Base-by-base conservation (phyloP, 37 sponge, comb jelly and placozoan genomes). In the Cliona cf. orientalis region DNA sequence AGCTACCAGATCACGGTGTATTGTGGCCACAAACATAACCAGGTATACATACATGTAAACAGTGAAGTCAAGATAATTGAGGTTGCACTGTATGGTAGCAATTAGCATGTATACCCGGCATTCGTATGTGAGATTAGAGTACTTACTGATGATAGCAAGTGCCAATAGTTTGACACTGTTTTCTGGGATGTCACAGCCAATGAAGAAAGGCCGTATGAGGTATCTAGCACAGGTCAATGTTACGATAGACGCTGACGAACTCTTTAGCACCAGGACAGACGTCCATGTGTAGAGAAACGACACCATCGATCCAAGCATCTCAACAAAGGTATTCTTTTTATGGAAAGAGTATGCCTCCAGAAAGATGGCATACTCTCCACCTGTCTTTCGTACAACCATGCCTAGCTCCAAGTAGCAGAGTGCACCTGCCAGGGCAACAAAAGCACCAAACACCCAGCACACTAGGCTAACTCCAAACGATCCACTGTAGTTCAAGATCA, bases 361-460 rank as follows among this genome's bases (percentile, higher is more conserved):
- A 23, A 94, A 40, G 68, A 80, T 87, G 0, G 68, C 66, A 46
- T 79, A 83, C 25, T 90, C 94, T 36, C 69, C 91, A 1, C 94
- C 94, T 56, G 83, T 49, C 71, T 83, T 83, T 63, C 43, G 72
- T 17, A 90, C 33, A 2, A 94, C 37, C 11, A 59, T 45, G 6
- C 86, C 88, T 25, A 96, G 71, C 39, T 96, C 96, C 70, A 66
- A 42, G 77, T 87, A 92, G 60, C 87, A 87, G 36, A 96, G 70
- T 0, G 76, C 91, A n/a, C 93, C 96, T 2, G 70, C 63, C 3
- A 90, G 57, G n/a, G 93, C 87, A 17, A 92, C 65, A 3, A 92
- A 3, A 17, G 82, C 93, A 37, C 88, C 88, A 26, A 78, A 2
- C 26, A 80, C 56, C 96, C 96, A 96, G 42, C 84, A 17, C 9